phyloP scores from a whole-genome alignment of 2,797 vertebrate species.

The Tauraco hartlaubi region DNA sequence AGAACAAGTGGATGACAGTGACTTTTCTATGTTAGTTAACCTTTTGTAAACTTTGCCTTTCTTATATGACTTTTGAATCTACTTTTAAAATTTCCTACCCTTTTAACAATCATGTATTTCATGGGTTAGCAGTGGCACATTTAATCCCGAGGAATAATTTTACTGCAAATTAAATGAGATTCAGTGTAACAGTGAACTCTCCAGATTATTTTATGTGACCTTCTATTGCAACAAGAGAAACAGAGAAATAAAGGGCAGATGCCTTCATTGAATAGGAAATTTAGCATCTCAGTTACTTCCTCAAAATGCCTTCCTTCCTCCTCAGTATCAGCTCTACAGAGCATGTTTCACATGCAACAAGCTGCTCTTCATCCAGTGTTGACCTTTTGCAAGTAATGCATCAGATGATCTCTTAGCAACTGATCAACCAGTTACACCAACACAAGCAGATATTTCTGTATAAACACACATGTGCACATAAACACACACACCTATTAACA shows the following conservation, averaged over 20 bases:
- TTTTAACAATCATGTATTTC: not conserved
- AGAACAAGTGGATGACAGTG: not conserved
- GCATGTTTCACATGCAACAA: not conserved
- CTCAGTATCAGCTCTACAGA: not conserved
- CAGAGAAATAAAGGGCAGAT: not conserved
- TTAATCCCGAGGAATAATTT: not conserved
- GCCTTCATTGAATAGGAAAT: not conserved
- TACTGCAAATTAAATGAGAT: not conserved
- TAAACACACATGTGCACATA: not conserved
- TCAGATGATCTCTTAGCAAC: not conserved
- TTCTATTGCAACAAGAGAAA: not conserved
- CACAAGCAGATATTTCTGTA: too few relatives aligned
- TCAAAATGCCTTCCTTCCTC: not conserved
- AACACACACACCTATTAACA: not conserved
- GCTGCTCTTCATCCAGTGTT: not conserved
- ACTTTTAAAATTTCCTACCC: not conserved
- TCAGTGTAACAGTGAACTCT: not conserved
- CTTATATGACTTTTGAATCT: not conserved
- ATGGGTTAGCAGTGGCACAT: not conserved
- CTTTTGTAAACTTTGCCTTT: not conserved
- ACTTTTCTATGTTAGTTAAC: not conserved
- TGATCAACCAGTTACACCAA: not conserved
- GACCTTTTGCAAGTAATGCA: not conserved
- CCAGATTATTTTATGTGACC: not conserved
- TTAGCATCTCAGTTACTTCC: not conserved